Evolutionary conservation across 1,140 invertebrate genomes (phyloP), one percentile per base, ranked within the genome.

Genomic region (Branchinecta lindahli): DNA sequence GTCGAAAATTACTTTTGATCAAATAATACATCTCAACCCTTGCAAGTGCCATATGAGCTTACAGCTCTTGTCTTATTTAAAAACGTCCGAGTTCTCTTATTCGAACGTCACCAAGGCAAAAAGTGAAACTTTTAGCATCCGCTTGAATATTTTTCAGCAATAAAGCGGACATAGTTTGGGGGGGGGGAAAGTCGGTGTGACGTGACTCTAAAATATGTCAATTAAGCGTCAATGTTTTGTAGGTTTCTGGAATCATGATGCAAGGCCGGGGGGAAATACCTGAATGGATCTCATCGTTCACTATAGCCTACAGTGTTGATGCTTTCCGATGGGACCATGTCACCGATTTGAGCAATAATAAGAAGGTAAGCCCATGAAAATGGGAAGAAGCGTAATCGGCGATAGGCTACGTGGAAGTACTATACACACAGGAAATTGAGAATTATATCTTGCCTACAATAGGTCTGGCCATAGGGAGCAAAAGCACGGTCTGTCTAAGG

Each of bases 221-320:
- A 33, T 5, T 33, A 33, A 33, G 33, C 5, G 33, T 3, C 33
- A 33, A 33, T 33, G 44, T 74, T 70, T 72, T 73, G 7, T 72
- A 83, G 81, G 78, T 84, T 7, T 81, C 82, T 7, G 82, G 82
- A 2, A 77, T 83, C 9, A 78, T 83, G 78, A 83, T 80, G 7
- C 82, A 83, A 72, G 82, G 83, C 15, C 76, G 82, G 8, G 81
- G 79, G 52, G 81, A 83, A 70, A 79, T 79, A 1, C 75, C 78
- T 20, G 81, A 83, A 73, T 83, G 82, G 82, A 81, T 83, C 20
- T 81, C 78, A 45, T 76, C 78, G 12, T 84, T 81, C 70, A 77
- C 79, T 73, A 75, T 83, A 7, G 82, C 82, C 7, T 81, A 82
- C 75, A 82, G 81, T 73, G 76, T 80, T 72, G 82, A 84, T 74